Percentiles rank a stretch among this genome's conserved stretches.
These are phyloP conservation scores for Podiceps cristatus DNA, from an alignment of 2,113 vertebrate species.

Conservation along the genomic window DNA sequence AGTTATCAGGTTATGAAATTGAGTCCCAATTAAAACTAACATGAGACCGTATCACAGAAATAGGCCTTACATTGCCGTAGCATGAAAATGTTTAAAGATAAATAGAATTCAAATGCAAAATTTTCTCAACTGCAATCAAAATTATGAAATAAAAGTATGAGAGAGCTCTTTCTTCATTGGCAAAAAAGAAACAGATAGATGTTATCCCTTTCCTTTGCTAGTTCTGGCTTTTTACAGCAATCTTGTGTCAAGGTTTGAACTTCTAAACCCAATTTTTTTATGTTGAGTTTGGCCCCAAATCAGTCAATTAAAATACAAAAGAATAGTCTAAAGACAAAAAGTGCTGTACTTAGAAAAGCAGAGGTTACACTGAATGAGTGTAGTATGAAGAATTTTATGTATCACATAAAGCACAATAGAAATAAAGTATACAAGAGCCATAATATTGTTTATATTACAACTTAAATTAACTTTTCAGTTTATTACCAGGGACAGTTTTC, in stretches of 20 bases:
- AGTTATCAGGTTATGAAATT: slow-evolving; percentile 78
- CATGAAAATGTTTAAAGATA: slow-evolving; percentile 27
- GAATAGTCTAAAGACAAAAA: not conserved
- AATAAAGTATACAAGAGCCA: slow-evolving; percentile 16
- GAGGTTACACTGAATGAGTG: slow-evolving; percentile 43
- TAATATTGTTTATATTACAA: not conserved
- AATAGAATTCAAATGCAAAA: slow-evolving; percentile 25
- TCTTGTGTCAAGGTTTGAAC: not conserved
- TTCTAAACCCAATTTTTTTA: not conserved
- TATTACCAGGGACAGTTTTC: not conserved
- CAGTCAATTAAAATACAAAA: not conserved
- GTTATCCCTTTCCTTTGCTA: not conserved
- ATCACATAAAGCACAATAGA: slow-evolving; percentile 6
- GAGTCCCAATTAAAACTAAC: slow-evolving; percentile 72
- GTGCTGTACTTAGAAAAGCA: not conserved
- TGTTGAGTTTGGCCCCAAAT: not conserved
- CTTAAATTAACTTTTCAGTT: slow-evolving; percentile 7
- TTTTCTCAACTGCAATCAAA: slow-evolving; percentile 16
- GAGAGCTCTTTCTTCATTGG: slow-evolving; percentile 66
- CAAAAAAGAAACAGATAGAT: not conserved
- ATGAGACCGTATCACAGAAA: slow-evolving; percentile 30
- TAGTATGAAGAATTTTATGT: slow-evolving; percentile 25
- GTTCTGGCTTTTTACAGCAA: not conserved
- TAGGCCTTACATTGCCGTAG: not conserved
- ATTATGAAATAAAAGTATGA: slow-evolving; percentile 19